Evolutionary conservation across 1,140 invertebrate species (phyloP), one percentile per base, ranked within the genome.

Genomic region (Dendroctonus ponderosae): DNA sequence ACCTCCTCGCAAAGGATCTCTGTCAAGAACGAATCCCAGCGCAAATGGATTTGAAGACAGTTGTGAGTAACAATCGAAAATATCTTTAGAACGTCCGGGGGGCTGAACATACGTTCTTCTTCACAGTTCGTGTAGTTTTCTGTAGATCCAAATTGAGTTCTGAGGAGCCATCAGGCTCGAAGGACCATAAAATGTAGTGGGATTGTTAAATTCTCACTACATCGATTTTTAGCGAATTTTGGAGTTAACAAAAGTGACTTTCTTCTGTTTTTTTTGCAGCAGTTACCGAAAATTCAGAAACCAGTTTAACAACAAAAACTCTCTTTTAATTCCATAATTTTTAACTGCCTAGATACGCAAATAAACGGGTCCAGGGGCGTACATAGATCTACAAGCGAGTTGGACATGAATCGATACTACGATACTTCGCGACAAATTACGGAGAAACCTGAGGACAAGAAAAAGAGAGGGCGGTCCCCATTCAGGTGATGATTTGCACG

Each of bases 401-500:
- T 86, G 0, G 88, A 93, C 71, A 84, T 91, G 78, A 83, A 87
- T 15, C 82, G 85, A 26, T 87, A 89, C 68, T 72, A 79, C n/a
- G 84, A 85, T 8, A 72, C 80, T 3, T 82, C 82, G 5, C 82
- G 83, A 41, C 82, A 83, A 74, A 82, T 82, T 51, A 79, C 78
- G 11, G 82, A 84, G 5, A 75, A 79, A 26, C 84, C 86, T 42
- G 89, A 93, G 40, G 89, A 92, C 59, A 92, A 93, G 72, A 95
- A 94, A 75, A 89, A 91, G 76, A 81, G 93, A 11, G 92, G 93
- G 49, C 85, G 92, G 72, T 95, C 92, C 42, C 93, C 93, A 26
- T 96, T 96, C 79, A 91, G 91, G 89, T 93, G 82, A 83, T 41
- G 14, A 26, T 44, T n/a, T 14, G 12, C 7, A 44, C 11, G 26